Percentiles rank a stretch among this genome's conserved stretches.
phyloP scores from a whole-genome alignment of 2,888 invertebrate genomes.

The Eilema sororculum region DNA sequence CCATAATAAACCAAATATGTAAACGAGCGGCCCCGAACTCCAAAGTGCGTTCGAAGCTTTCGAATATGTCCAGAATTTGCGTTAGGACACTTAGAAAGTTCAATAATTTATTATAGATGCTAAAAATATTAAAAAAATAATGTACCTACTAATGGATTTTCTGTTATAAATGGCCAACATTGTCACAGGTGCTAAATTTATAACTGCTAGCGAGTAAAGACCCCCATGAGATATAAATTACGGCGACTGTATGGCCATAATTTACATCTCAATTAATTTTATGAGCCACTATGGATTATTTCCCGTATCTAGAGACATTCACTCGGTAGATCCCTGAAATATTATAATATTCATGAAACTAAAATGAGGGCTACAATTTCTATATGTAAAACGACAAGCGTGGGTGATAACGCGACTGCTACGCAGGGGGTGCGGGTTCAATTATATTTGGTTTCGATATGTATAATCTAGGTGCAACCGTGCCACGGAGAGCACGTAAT shows the following conservation, averaged over 20 bases:
- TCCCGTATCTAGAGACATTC: not conserved
- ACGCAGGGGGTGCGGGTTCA: too few relatives aligned
- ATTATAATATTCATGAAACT: not conserved
- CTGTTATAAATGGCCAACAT: not conserved
- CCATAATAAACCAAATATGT: too few relatives aligned
- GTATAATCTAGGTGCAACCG: too few relatives aligned
- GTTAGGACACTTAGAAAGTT: too few relatives aligned
- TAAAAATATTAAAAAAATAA: not conserved
- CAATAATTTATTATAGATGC: too few relatives aligned
- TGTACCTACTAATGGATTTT: not conserved
- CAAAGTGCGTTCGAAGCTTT: too few relatives aligned
- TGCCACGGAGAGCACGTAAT: too few relatives aligned
- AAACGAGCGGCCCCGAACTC: too few relatives aligned
- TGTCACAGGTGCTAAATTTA: slow-evolving; percentile 4
- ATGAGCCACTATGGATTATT: slow-evolving; percentile 2
- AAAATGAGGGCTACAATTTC: not conserved
- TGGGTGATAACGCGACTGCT: too few relatives aligned
- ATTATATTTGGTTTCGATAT: too few relatives aligned
- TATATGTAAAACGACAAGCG: too few relatives aligned
- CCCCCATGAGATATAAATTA: slow-evolving; percentile 19
- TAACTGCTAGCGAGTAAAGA: slow-evolving; percentile 3
- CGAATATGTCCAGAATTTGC: too few relatives aligned
- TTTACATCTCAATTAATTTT: slow-evolving; percentile 17
- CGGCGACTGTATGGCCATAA: slow-evolving; percentile 13
- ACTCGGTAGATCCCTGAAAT: not conserved